Evolutionary conservation across 1,140 invertebrate genomes (phyloP).

Genomic region (Linepithema humile): DNA sequence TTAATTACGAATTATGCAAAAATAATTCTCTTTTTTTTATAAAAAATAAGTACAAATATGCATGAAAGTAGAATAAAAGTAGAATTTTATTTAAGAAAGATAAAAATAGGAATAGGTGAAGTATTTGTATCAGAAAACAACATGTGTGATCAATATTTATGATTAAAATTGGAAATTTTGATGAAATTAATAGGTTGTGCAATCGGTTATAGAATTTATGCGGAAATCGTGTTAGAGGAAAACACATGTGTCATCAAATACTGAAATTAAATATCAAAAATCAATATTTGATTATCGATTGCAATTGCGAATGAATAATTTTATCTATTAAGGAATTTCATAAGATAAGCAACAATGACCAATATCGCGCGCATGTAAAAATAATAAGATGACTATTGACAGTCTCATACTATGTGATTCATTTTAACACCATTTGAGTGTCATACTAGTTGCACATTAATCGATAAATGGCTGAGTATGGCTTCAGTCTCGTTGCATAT

Average conservation of each 20-base stretch:
- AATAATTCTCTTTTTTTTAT: too few relatives aligned
- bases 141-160: background rate
- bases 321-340: background rate
- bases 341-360: background rate
- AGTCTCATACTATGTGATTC: conserved; percentile 6
- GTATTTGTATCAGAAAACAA: background rate
- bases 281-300: background rate
- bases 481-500: background rate
- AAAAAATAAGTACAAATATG: background rate
- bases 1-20: too few relatives aligned
- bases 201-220: background rate
- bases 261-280: background rate
- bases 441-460: background rate
- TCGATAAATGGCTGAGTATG: conserved; percentile 23
- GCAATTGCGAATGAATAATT: background rate
- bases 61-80: too few relatives aligned
- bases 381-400: background rate
- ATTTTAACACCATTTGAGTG: background rate
- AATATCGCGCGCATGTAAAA: background rate
- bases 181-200: background rate
- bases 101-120: background rate
- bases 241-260: background rate
- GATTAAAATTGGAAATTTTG: too few relatives aligned
- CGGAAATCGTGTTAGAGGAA: background rate
- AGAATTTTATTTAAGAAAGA: background rate